These are phyloP conservation scores for Rhysida immarginata DNA, from an alignment of 1,140 invertebrate species.

Conservation along the genomic window DNA sequence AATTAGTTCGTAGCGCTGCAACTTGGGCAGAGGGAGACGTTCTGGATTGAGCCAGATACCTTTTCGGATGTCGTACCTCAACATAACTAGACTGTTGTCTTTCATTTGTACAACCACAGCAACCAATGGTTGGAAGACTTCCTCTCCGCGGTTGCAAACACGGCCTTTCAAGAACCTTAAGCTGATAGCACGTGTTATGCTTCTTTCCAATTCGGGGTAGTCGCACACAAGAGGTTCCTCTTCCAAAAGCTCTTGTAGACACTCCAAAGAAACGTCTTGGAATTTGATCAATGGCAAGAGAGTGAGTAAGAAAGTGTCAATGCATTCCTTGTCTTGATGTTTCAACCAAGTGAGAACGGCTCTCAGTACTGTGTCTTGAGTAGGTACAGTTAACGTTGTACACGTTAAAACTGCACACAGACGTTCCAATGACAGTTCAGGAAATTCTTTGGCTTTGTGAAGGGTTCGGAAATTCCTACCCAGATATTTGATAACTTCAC, in stretches of 20 bases:
- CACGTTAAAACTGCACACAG: slow-evolving; percentile 2
- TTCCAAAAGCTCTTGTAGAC: slow-evolving; percentile 5
- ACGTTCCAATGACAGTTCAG: slow-evolving; percentile 4
- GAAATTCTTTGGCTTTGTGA: slow-evolving; percentile 6
- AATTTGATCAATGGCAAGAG: slow-evolving; percentile 3
- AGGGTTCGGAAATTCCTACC: slow-evolving; percentile 4
- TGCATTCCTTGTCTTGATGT: slow-evolving; percentile 8
- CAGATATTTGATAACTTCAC: slow-evolving; percentile 6
- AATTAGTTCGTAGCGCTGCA: slow-evolving; percentile 3
- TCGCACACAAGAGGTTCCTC: slow-evolving; percentile 5
- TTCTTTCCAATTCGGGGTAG: slow-evolving; percentile 5
- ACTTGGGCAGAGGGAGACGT: slow-evolving; percentile 3
- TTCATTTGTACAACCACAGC: slow-evolving; percentile 2
- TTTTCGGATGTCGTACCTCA: slow-evolving; percentile 1
- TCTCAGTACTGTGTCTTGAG: slow-evolving; percentile 3
- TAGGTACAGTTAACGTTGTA: slow-evolving; percentile 1
- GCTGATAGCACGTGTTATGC: slow-evolving; percentile 1
- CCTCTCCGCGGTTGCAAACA: slow-evolving; percentile 2
- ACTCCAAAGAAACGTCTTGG: slow-evolving; percentile 3
- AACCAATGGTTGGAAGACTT: slow-evolving; percentile 1
- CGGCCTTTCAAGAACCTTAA: neutral
- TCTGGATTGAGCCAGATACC: slow-evolving; percentile 6
- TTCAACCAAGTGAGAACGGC: slow-evolving; percentile 3
- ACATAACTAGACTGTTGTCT: slow-evolving; percentile 5
- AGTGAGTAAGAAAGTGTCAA: slow-evolving; percentile 1